Evolutionary conservation across 2,113 vertebrate genomes (phyloP).

Genomic region (Antennarius striatus): DNA sequence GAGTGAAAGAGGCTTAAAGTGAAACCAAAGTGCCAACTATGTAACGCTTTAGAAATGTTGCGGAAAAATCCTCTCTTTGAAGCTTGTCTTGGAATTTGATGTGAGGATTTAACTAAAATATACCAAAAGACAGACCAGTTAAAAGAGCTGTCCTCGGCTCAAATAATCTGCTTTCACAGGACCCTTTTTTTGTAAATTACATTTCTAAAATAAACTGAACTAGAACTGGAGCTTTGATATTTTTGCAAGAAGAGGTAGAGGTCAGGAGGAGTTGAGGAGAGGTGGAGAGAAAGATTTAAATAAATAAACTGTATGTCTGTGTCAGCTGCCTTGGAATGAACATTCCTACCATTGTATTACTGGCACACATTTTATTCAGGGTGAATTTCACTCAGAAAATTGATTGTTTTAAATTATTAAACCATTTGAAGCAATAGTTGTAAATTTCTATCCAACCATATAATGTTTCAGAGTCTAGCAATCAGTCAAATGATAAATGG

Average conservation of each 20-base stretch:
- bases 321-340: background rate
- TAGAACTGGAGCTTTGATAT: conserved; percentile 19
- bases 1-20: conserved; percentile 9
- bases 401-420: background rate
- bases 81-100: conserved; percentile 51
- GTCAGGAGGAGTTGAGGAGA: conserved; percentile 18
- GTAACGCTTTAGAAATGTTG: conserved; percentile 41
- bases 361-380: background rate
- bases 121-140: conserved; percentile 26
- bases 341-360: background rate
- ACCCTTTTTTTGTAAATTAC: conserved; percentile 33
- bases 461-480: background rate
- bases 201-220: conserved; percentile 47
- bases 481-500: no score
- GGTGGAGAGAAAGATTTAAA: conserved; percentile 7
- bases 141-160: conserved; percentile 28
- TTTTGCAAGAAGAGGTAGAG: conserved; percentile 45
- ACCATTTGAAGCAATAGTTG: conserved; percentile 4
- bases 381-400: no score
- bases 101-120: conserved; percentile 50
- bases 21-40: conserved; percentile 11
- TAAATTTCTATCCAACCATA: conserved; percentile 19
- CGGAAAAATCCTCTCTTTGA: conserved; percentile 21
- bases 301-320: conserved; percentile 18
- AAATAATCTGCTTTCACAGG: conserved; percentile 45